A percentile compares a stretch with the other conserved stretches of the same genome.
Evolutionary conservation across 2,888 invertebrate genomes (phyloP).

Genomic region (Stenichneumon culpator): DNA sequence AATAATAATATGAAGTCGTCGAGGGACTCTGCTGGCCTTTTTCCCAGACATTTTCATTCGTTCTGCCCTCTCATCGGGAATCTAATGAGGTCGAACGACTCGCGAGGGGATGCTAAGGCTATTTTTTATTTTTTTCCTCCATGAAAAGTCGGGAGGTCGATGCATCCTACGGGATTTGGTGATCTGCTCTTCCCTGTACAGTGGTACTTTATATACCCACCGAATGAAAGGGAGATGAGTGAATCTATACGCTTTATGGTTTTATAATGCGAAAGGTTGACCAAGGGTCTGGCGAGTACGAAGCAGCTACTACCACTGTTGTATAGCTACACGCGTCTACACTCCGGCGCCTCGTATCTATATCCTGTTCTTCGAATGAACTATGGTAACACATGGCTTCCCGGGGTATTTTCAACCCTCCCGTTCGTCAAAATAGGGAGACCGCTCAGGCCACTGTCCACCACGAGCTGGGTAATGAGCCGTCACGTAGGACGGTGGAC

Average conservation of each 20-base stretch:
- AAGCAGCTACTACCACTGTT: constrained; percentile 69
- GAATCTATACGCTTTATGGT: constrained; percentile 81
- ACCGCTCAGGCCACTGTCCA: constrained; percentile 72
- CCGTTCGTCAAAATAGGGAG: constrained; percentile 70
- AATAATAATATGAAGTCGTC: constrained; percentile 38
- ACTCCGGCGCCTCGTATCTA: constrained; percentile 60
- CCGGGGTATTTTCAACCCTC: constrained; percentile 61
- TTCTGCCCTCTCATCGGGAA: constrained; percentile 65
- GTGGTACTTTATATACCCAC: constrained; percentile 57
- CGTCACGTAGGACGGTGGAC: constrained; percentile 78
- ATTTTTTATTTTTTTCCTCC: constrained; percentile 61
- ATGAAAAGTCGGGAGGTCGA: constrained; percentile 63
- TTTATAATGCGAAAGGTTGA: constrained; percentile 83
- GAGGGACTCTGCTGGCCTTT: constrained; percentile 46
- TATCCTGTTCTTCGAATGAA: constrained; percentile 32
- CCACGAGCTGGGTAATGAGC: constrained; percentile 82
- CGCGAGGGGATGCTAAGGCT: constrained; percentile 60
- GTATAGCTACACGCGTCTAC: constrained; percentile 39
- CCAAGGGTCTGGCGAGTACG: constrained; percentile 71
- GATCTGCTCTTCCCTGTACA: constrained; percentile 24
- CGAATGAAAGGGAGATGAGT: constrained; percentile 67
- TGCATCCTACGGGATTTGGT: constrained; percentile 58
- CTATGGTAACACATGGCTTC: constrained; percentile 64
- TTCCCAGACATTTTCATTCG: constrained; percentile 62
- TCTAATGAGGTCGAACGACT: constrained; percentile 73